Evolutionary conservation across 2,797 vertebrate species (phyloP), one percentile per base, ranked within the genome.

Genomic region (Alectoris magna): DNA sequence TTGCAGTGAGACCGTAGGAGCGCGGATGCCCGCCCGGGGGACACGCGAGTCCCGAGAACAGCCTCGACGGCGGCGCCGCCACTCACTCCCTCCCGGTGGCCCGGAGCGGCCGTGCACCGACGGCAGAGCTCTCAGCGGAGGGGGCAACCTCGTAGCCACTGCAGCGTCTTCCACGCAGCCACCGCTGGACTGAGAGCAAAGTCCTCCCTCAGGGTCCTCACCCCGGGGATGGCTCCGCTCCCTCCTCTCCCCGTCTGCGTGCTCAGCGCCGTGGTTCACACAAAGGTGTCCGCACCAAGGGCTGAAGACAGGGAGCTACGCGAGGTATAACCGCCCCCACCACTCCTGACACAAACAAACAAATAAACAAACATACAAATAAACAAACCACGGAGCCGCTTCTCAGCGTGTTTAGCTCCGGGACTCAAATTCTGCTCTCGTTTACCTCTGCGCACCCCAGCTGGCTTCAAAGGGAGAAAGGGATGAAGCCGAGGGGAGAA

Each of bases 391-490:
- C 27, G 10, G 69, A 59, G 34, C 12, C 31, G 41, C 77, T 84
- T 36, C 68, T 64, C 62, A 74, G 31, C 74, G 11, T 15, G 39
- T 26, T 64, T 82, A 74, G 74, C 80, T 87, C 24, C 72, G 22
- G 78, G 66, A 88, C 72, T 86, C 84, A 76, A 84, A 94, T 78
- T 68, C 90, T 91, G 43, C 84, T 91, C 91, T 77, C 44, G 1
- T 95, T 94, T 91, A 77, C 93, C 69, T 83, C 66, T 27, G 51
- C 13, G 66, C 53, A 90, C 53, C 34, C 13, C 90, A 77, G 26
- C 6, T 43, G 72, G 94, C 94, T 94, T 96, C 93, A 96, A 95
- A 96, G 68, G 60, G 58, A 76, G 60, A 27, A 48, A 68, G 44
- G 63, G 88, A 84, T 87, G 86, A 81, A 91, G 95, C 91, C 73